Evolutionary conservation across 2,888 invertebrate genomes (phyloP), one percentile per base, ranked within the genome.

Genomic region (Agrypnus murinus): DNA sequence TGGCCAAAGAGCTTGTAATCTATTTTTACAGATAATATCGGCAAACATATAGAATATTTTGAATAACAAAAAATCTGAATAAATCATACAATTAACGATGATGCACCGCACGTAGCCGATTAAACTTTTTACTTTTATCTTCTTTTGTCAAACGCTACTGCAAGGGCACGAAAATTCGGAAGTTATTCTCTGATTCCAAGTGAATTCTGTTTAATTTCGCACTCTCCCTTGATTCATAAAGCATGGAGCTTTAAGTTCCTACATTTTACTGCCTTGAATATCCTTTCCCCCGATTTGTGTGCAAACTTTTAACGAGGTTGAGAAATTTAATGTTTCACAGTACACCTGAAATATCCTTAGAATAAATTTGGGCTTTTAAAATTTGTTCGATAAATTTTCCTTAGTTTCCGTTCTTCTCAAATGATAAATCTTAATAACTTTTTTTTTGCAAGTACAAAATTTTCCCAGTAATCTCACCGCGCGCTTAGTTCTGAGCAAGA

Each of bases 241-340:
- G 43, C 43, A 43, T n/a, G 58, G 25, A 59, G 43, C 25, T 36
- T 55, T 40, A 40, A 59, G 43, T 40, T 59, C 40, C 25, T 40
- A 31, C 31, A 59, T 43, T 59, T 59, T 43, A 43, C 58, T 40
- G 43, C 43, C 25, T 40, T 19, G 31, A 59, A 38, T 55, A 34
- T 55, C 48, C 48, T 36, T 15, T 25, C 25, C n/a, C 34, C 15
- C 55, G 34, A 55, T 55, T 55, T 32, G 55, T 34, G 55, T 34
- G 34, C 48, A 55, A 57, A 57, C 38, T 57, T 57, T 57, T 57
- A 57, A 57, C 40, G 36, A 57, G 57, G 57, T 40, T 57, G 38
- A 57, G 57, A 38, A 38, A 57, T 57, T 57, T 57, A 57, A 57
- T 38, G 57, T 57, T 57, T 57, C 40, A 17, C 25, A 57, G 57